Evolutionary conservation across 1,140 invertebrate genomes (phyloP).

Genomic region (Dendroctonus ponderosae): DNA sequence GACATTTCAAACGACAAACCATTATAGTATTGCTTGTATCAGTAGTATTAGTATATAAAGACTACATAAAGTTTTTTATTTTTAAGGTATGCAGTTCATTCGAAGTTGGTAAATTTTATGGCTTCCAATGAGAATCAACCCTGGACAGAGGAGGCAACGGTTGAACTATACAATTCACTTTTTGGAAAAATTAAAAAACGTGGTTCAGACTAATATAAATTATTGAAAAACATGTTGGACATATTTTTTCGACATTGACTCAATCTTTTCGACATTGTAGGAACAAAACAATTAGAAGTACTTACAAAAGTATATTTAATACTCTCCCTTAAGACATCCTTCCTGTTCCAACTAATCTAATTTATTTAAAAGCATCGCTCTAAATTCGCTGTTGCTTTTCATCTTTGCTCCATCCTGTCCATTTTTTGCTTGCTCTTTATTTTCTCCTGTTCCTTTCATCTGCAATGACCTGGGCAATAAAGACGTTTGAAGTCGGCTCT

Average conservation of each 20-base stretch:
- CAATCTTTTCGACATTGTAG: too few relatives aligned
- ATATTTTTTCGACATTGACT: too few relatives aligned
- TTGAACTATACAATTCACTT: conserved; percentile 78
- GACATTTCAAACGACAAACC: too few relatives aligned
- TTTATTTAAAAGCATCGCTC: conserved; percentile 47
- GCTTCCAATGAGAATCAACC: conserved; percentile 68
- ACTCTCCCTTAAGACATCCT: too few relatives aligned
- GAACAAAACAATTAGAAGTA: too few relatives aligned
- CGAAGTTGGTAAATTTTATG: conserved; percentile 93
- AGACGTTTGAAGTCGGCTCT: conserved; percentile 42
- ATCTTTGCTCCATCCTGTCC: conserved; percentile 9
- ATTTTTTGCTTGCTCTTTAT: background rate
- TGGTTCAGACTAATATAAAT: too few relatives aligned
- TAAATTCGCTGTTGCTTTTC: conserved; percentile 48
- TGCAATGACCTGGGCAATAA: conserved; percentile 43
- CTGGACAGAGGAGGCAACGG: conserved; percentile 77
- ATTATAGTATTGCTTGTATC: too few relatives aligned
- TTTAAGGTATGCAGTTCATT: conserved; percentile 75
- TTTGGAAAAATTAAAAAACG: conserved; percentile 59
- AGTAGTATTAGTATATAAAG: too few relatives aligned
- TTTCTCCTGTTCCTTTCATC: conserved; percentile 20
- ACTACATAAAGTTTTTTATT: background rate
- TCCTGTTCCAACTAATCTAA: conserved; percentile 1
- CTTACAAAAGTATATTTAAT: too few relatives aligned
- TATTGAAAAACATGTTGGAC: too few relatives aligned